Base-by-base conservation (phyloP, 2,888 invertebrate genomes). In the Chymomyza caudatula region DNA sequence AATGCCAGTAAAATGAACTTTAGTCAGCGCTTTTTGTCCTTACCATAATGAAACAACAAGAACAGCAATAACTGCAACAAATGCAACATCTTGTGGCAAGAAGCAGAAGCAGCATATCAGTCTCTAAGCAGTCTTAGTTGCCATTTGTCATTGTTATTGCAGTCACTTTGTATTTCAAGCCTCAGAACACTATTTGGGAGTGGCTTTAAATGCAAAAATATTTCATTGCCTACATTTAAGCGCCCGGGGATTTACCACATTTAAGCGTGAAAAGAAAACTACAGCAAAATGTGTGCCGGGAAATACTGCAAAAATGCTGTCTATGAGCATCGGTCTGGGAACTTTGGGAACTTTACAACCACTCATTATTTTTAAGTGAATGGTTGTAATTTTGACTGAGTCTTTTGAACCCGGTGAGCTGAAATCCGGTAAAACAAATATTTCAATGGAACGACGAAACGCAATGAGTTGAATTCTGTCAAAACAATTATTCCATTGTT, bases 221-320 rank as follows among this genome's bases (percentile, higher is more conserved):
- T 57, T 57, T 44, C 71, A 81, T 81, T 80, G 80, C 82, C 84
- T 80, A 84, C 82, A 65, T 84, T 84, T 71, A 25, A 71, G 82
- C 65, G 73, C 63, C 3, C 3, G 22, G 20, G 2, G 44, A 47
- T 37, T 47, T 47, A n/a, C 44, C 5, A 47, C 15, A 17, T 47
- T 47, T 13, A 2, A 4, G 44, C 44, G 44, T 17, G 11, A 2
- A 3, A 37, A 11, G 8, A 3, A 37, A 4, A 11, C 11, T 1
- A 37, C 8, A 0, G 2, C 5, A 37, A 37, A 11, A 11, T 11
- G 11, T 37, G 11, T 37, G 29, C 29, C 2, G 5, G 3, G n/a
- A 47, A 47, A 47, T 15, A 5, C 4, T 47, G 0, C 44, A 47
- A 47, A 47, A 17, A 13, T 0, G 44, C 29, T n/a, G n/a, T n/a